Percentiles rank a stretch among this genome's conserved stretches.
These are phyloP conservation scores for Pseudomyrmex cubaensis DNA, from an alignment of 1,140 invertebrate genomes.

Conservation along the genomic window DNA sequence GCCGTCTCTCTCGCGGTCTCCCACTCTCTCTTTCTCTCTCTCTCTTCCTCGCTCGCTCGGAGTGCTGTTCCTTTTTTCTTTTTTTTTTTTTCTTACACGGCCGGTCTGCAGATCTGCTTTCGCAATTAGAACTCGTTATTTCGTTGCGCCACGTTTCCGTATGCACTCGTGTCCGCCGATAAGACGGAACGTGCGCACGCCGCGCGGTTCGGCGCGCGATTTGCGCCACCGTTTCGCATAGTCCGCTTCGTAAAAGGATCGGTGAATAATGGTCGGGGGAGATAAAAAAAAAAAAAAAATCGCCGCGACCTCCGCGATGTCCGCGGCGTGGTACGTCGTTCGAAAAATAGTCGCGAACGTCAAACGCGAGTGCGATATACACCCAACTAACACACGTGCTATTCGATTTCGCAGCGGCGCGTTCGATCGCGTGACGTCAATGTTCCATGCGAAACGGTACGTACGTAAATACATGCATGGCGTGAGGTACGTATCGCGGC, in stretches of 20 bases:
- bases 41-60: background rate
- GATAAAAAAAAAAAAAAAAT: conserved; percentile 27
- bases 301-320: conserved; percentile 36
- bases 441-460: background rate
- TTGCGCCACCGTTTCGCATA: conserved; percentile 61
- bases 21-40: background rate
- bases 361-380: no score
- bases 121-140: conserved; percentile 84
- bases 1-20: conserved; percentile 27
- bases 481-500: no score
- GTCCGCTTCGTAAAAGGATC: conserved; percentile 50
- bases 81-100: conserved; percentile 23
- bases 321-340: conserved; percentile 40
- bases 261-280: background rate
- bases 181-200: conserved; percentile 59
- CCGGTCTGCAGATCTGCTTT: conserved; percentile 74
- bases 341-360: background rate
- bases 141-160: conserved; percentile 82
- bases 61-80: no score
- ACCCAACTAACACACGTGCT: conserved; percentile 19
- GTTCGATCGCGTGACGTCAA: conserved; percentile 39
- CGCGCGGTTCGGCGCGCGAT: conserved; percentile 50
- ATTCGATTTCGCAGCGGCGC: conserved; percentile 6
- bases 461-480: background rate
- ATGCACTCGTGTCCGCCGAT: conserved; percentile 70